Evolutionary conservation across 2,113 vertebrate genomes (phyloP).

Genomic region (Cyphotilapia sp.): DNA sequence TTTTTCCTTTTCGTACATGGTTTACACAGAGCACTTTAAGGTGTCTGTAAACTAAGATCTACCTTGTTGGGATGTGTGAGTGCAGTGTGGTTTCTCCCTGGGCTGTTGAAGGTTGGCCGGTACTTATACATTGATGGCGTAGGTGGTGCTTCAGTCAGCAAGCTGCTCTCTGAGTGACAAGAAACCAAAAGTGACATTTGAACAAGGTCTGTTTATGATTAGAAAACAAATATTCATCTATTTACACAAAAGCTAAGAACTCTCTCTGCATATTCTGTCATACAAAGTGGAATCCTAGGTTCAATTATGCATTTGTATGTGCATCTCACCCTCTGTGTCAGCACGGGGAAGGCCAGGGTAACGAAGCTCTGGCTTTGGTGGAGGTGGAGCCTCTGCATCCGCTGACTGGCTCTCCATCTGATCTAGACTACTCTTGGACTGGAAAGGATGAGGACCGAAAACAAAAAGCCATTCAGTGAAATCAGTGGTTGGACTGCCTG

Average conservation of each 20-base stretch:
- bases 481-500: background rate
- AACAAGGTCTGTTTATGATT: background rate
- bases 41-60: background rate
- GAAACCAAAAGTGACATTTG: background rate
- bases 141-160: conserved; percentile 84
- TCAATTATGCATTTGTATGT: background rate
- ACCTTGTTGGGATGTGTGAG: conserved; percentile 72
- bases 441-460: background rate
- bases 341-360: conserved; percentile 84
- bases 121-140: conserved; percentile 96
- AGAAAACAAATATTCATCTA: background rate
- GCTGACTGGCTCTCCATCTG: conserved; percentile 94
- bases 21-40: background rate
- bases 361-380: conserved; percentile 91
- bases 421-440: conserved; percentile 94
- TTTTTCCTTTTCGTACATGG: background rate
- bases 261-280: background rate
- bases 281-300: background rate
- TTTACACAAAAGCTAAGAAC: background rate
- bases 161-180: conserved; percentile 77
- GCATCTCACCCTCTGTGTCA: conserved; percentile 82
- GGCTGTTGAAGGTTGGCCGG: conserved; percentile 85
- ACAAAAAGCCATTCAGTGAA: background rate
- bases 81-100: conserved; percentile 75
- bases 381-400: conserved; percentile 89